Conservation (phyloP, 1,140 invertebrate genomes). For the Gonatopus flavifemur region DNA sequence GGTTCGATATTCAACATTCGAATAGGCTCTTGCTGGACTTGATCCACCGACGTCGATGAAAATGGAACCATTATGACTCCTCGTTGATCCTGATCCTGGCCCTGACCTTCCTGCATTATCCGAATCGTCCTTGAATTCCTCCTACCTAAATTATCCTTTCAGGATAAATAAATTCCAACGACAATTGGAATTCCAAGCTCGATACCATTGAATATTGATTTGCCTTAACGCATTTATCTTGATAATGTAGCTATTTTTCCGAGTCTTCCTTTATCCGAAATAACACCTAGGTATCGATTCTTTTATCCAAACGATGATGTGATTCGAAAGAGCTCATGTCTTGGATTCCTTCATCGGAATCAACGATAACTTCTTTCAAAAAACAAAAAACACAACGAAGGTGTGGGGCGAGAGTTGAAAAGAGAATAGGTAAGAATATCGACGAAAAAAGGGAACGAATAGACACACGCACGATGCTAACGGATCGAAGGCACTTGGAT, state of each 20-base stretch:
- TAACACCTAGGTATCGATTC: too few species aligned
- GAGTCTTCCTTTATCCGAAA: too few species aligned
- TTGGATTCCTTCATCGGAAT: too few species aligned
- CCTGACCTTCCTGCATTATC: slow-evolving; percentile 26
- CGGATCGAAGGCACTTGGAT: slow-evolving; percentile 52
- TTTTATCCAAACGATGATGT: too few species aligned
- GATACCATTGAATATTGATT: too few species aligned
- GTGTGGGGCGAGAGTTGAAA: slow-evolving; percentile 5
- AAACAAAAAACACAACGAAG: slow-evolving; percentile 9
- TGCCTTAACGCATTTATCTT: too few species aligned
- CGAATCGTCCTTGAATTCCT: slow-evolving; percentile 12
- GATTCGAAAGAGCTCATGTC: too few species aligned
- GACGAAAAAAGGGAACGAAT: slow-evolving; percentile 23
- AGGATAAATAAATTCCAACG: too few species aligned
- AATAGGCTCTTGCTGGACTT: not conserved
- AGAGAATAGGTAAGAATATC: too few species aligned
- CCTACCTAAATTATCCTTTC: too few species aligned
- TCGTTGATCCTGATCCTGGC: slow-evolving; percentile 26
- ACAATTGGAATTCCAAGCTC: not conserved
- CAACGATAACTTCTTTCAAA: too few species aligned
- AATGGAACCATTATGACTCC: slow-evolving; percentile 25
- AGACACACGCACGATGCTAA: slow-evolving; percentile 44
- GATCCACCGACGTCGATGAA: slow-evolving; percentile 5
- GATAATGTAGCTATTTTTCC: too few species aligned
- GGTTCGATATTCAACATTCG: slow-evolving; percentile 7